Base-by-base conservation (phyloP, 2,113 vertebrate genomes). In the Mobula birostris region DNA sequence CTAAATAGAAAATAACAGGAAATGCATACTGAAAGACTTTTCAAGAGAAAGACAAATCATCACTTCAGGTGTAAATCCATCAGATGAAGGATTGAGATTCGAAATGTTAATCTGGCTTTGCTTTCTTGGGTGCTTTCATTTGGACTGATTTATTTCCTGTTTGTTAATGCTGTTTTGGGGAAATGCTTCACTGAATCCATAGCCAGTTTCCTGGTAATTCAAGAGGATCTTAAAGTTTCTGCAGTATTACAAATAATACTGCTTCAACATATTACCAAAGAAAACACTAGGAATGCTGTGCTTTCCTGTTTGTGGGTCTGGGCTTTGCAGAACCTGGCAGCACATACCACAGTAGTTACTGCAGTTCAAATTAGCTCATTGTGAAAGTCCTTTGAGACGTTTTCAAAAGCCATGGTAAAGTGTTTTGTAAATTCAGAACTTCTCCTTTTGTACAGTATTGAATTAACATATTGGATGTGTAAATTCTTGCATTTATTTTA, bases 391-490 rank as follows among this genome's bases (percentile, higher is more conserved):
- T 68, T 66, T 66, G 61, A 66, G 85, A 90, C 19, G 14, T 66
- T 66, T 36, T n/a, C n/a, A 14, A 90, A 74, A 90, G 85, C 7
- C 6, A 63, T 32, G 14, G 8, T 32, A 66, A 32, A 58, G 32
- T 66, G 29, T 29, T 90, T 66, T 68, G 29, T 36, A 32, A 15
- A 90, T 66, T 61, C 29, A 88, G 63, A 27, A 77, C 76, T 77
- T n/a, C 5, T 68, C 15, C 66, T 80, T n/a, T 19, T 11, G 15
- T 27, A 29, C n/a, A 56, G 74, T 87, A 19, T 56, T 7, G 11
- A 24, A 76, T 93, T 70, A 74, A 93, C 9, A 56, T 70, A 76
- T 56, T 56, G 91, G 36, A 93, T 72, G 48, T 68, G 87, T 90
- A 90, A 90, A 90, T 66, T 68, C n/a, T 93, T 56, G 24, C 68